Base-by-base conservation (phyloP, 2,888 invertebrate genomes). In the Diogma glabrata region DNA sequence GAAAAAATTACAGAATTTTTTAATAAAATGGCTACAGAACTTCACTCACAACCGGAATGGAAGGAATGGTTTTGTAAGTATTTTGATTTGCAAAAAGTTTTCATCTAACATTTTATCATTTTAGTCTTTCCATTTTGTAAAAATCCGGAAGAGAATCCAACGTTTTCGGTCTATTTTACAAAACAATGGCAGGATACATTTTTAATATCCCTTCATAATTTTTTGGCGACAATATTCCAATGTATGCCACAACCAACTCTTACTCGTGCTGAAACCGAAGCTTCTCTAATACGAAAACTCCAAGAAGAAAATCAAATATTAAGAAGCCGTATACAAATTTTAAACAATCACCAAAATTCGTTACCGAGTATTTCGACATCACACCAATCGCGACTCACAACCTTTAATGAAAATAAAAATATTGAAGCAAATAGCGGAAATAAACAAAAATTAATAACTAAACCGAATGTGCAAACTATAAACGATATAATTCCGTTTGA, bases 1-100 rank as follows among this genome's bases (percentile, higher is more conserved):
- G 96, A 96, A 30, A 88, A 87, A 69, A 81, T 94, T 50, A 75
- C 80, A 17, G 95, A 96, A 57, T 95, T 96, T 71, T 87, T 95
- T 64, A 76, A 80, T 9, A 90, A 86, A 72, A 79, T 94, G 79
- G 79, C 90, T 5, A 76, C 84, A 14, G 92, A 94, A 60, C 69
- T 96, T 45, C 92, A 93, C 64, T 83, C 82, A 47, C 91, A 91
- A 65, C 75, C 77, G 53, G 96, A 96, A 66, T 96, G 95, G 92
- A 90, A 86, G 64, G 96, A 96, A 60, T 96, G 96, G 96, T 96
- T 94, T 72, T 87, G 95, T 95, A 79, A 76, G 82, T 76, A 52
- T 50, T 16, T 9, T 22, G 10, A 24, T 10, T 22, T 9, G 10
- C 16, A 10, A 16, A 12, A 43, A 26, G 14, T 26, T 52, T 22